Evolutionary conservation across 2,888 invertebrate genomes (phyloP), one percentile per base, ranked within the genome.

Genomic region (Xanthostigma xanthostigma): DNA sequence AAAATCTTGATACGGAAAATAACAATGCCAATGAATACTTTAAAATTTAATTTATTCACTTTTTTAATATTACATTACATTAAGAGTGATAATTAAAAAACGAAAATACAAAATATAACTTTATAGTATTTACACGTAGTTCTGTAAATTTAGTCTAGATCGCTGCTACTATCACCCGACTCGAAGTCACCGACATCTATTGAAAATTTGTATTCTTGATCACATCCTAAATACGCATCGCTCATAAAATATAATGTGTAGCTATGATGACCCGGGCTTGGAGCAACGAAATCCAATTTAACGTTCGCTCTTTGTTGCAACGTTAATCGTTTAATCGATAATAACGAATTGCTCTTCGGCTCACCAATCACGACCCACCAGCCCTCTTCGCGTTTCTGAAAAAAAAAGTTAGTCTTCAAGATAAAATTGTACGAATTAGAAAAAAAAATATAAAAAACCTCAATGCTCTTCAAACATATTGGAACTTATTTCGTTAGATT

Each of bases 341-440:
- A 76, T 41, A 99, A 71, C 0, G 93, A 90, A 72, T 98, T 98
- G 35, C 79, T 77, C 63, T 90, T 90, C 0, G 94, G 90, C 63
- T 97, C 96, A 0, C 98, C 98, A 56, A 99, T 90, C 9, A 99
- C 96, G 38, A 99, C 91, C 98, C 98, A 99, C 89, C 89, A 90
- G 45, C 90, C 90, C 66, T 91, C 90, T 63, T 90, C 90, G 46
- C 90, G 81, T 77, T 90, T 90, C 77, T 89, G 72, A 27, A 63
- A 54, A 49, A 48, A 63, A 56, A 54, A 45, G 52, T 38, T 34
- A 27, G 14, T 46, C 3, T 13, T 33, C 36, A 44, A n/a, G 34
- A 4, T 27, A 34, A 5, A 11, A 47, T 27, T 35, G 41, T 41
- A 12, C 10, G 27, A 11, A 39, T 10, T 10, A 12, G 27, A 50